phyloP scores from a whole-genome alignment of 2,888 invertebrate species.

The Diogma glabrata region DNA sequence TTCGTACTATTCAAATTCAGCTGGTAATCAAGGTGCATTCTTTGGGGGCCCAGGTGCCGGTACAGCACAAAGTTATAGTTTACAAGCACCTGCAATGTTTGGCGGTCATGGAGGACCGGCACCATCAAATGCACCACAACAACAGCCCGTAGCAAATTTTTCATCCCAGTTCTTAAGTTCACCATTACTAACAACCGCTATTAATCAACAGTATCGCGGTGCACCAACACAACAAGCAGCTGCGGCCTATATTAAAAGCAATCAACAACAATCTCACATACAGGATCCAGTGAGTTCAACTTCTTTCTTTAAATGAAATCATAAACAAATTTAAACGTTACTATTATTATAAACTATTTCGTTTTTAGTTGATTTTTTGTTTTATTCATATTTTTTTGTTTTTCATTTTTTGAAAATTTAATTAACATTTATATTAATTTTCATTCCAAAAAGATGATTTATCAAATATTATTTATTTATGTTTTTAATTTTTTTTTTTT shows the following conservation, averaged over 20 bases:
- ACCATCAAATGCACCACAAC: constrained; percentile 25
- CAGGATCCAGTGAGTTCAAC: constrained; percentile 35
- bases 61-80: constrained; percentile 31
- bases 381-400: too few relatives aligned
- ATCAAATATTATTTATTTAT: too few relatives aligned
- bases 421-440: too few relatives aligned
- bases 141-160: constrained; percentile 35
- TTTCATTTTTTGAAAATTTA: too few relatives aligned
- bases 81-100: constrained; percentile 33
- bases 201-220: constrained; percentile 33
- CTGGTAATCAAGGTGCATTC: constrained; percentile 33
- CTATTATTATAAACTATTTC: too few relatives aligned
- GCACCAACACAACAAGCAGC: constrained; percentile 31
- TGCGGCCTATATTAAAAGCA: constrained; percentile 33
- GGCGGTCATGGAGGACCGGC: constrained; percentile 31
- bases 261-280: constrained; percentile 35
- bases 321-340: too few relatives aligned
- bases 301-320: constrained; percentile 14
- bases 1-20: constrained; percentile 37
- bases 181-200: constrained; percentile 49
- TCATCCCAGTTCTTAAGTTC: constrained; percentile 48
- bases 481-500: too few relatives aligned
- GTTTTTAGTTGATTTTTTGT: neutral
- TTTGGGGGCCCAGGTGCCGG: constrained; percentile 32
- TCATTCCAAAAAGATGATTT: too few relatives aligned